Evolutionary conservation across 2,113 vertebrate species (phyloP).

Genomic region (Melanerpes aurifrons): DNA sequence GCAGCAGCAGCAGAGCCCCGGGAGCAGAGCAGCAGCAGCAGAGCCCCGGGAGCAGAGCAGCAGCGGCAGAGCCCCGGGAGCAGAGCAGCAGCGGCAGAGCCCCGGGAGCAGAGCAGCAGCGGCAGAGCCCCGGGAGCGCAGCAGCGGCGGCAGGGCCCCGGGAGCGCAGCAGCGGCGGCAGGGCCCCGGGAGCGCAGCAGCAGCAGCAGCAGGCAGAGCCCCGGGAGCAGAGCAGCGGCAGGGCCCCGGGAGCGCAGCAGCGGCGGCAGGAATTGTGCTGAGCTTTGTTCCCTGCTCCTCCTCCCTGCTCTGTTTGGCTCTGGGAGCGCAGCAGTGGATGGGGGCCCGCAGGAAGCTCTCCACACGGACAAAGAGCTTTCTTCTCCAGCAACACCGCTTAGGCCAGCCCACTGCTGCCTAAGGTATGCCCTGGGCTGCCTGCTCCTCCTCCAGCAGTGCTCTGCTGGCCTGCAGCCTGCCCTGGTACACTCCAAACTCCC

Average conservation of each 20-base stretch:
- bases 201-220: too few relatives aligned
- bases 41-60: too few relatives aligned
- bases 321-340: neutral
- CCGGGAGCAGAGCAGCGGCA: neutral
- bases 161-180: too few relatives aligned
- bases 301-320: conserved; percentile 33
- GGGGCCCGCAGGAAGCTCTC: neutral
- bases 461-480: neutral
- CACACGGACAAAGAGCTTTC: neutral
- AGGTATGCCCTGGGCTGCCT: neutral
- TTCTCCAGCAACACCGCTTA: neutral
- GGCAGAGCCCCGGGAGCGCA: too few relatives aligned
- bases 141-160: too few relatives aligned
- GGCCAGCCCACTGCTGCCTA: neutral
- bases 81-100: too few relatives aligned
- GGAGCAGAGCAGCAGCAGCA: too few relatives aligned
- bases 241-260: neutral
- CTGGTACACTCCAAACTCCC: neutral
- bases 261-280: neutral
- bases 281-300: conserved; percentile 44
- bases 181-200: too few relatives aligned
- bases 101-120: too few relatives aligned
- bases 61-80: too few relatives aligned
- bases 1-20: too few relatives aligned
- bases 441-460: neutral